Evolutionary conservation across 2,113 vertebrate genomes (phyloP), one percentile per base, ranked within the genome.

Genomic region (Silurus glanis): DNA sequence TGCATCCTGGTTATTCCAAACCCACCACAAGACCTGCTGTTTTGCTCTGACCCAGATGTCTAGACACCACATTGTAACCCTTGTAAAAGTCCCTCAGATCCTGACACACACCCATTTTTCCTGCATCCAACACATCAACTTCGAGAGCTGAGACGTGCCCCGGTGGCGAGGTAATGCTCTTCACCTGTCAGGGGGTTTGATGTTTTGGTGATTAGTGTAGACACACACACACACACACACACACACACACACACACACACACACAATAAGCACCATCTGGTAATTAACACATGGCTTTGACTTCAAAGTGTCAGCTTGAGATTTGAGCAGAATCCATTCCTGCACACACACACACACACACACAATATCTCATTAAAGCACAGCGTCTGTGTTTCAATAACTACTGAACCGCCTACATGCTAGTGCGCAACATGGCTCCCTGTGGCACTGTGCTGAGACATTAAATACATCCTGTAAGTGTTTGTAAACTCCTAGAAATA

Each of bases 181-280:
- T 37, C 37, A 37, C 37, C 37, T 37, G 37, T 37, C 37, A 37
- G 37, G 37, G 37, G 37, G 37, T 37, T 37, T 37, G 37, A 37
- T 37, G 37, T 37, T 37, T 37, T 37, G 37, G 37, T 37, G 37
- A 37, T 37, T 37, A 37, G 37, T 37, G 37, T 37, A 37, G 37
- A 37, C 37, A 37, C 37, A 37, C 37, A 37, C 37, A 37, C 37
- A 37, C 37, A 37, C 37, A 37, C 37, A 37, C 37, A 37, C 37
- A 37, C n/a, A n/a, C n/a, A n/a, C 45, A 21, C 12, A 47, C 37
- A n/a, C 10, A 62, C 9, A 71, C 10, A 72, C 21, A 84, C 9
- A 79, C 19, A 75, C 71, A 23, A 74, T 21, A 23, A 55, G 74
- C 49, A n/a, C 49, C 74, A 76, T 76, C 74, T 76, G 74, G 9